Percentiles rank a stretch among this genome's conserved stretches.
phyloP scores from a whole-genome alignment of 2,888 invertebrate genomes.

The Clitarchus hookeri region DNA sequence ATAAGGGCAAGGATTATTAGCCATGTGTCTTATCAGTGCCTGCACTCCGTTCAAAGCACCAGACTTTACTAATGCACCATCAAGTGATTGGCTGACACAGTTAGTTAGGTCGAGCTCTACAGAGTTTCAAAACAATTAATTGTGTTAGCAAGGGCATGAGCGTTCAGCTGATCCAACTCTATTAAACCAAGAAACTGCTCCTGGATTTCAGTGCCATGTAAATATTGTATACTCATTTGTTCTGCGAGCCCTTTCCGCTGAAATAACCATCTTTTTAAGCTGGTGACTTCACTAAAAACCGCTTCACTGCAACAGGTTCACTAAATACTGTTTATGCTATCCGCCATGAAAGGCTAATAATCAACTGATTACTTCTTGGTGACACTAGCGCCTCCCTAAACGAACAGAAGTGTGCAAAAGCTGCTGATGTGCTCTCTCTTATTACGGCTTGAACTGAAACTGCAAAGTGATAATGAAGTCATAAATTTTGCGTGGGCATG shows the following conservation, averaged over 20 bases:
- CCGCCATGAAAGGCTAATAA: too few relatives aligned
- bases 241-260: background rate
- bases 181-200: background rate
- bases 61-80: background rate
- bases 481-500: too few relatives aligned
- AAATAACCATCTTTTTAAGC: background rate
- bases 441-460: too few relatives aligned
- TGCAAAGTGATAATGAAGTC: too few relatives aligned
- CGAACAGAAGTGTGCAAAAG: too few relatives aligned
- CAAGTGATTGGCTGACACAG: constrained; percentile 3
- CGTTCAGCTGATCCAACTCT: background rate
- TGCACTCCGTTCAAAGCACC: background rate
- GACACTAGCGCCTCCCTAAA: too few relatives aligned
- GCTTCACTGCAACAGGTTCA: background rate
- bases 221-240: constrained; percentile 15
- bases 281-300: background rate
- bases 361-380: too few relatives aligned
- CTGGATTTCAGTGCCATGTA: background rate
- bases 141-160: background rate
- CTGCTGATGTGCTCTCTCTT: too few relatives aligned
- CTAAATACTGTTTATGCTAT: too few relatives aligned
- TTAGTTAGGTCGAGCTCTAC: background rate
- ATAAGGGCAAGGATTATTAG: background rate
- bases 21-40: too few relatives aligned
- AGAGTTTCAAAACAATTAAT: background rate